phyloP scores from a whole-genome alignment of 2,888 invertebrate genomes.

The Pyrrhosoma nymphula region DNA sequence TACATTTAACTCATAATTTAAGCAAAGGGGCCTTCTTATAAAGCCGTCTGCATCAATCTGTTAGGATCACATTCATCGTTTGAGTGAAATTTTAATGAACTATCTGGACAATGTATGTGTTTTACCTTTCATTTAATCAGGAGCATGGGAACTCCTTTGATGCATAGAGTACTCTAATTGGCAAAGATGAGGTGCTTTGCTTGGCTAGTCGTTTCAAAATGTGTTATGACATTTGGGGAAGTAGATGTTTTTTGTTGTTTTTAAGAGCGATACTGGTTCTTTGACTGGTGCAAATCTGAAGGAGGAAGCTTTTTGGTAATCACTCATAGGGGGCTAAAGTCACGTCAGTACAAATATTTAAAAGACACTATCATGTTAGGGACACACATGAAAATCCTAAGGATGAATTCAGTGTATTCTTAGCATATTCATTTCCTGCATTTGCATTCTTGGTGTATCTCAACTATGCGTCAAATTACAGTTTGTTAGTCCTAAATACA shows the following conservation, averaged over 20 bases:
- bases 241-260: neutral
- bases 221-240: conserved; percentile 31
- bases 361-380: conserved; percentile 45
- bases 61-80: conserved; percentile 44
- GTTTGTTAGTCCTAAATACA: conserved; percentile 5
- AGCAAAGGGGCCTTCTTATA: conserved; percentile 61
- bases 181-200: conserved; percentile 35
- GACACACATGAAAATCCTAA: conserved; percentile 4
- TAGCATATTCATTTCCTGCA: conserved; percentile 49
- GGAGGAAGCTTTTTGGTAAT: conserved; percentile 1
- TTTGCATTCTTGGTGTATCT: conserved; percentile 18
- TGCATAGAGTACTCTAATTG: conserved; percentile 18
- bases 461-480: conserved; percentile 6
- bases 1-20: conserved; percentile 43
- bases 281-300: conserved; percentile 37
- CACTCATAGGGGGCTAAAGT: conserved; percentile 34
- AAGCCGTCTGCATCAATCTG: conserved; percentile 49
- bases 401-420: neutral
- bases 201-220: conserved; percentile 45
- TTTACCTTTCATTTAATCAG: neutral
- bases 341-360: conserved; percentile 60
- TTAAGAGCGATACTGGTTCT: conserved; percentile 23
- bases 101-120: conserved; percentile 17
- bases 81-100: neutral
- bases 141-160: neutral